These are phyloP conservation scores for Melanotaenia trifasciata DNA, from an alignment of 2,797 vertebrate species.

Conservation along the genomic window DNA sequence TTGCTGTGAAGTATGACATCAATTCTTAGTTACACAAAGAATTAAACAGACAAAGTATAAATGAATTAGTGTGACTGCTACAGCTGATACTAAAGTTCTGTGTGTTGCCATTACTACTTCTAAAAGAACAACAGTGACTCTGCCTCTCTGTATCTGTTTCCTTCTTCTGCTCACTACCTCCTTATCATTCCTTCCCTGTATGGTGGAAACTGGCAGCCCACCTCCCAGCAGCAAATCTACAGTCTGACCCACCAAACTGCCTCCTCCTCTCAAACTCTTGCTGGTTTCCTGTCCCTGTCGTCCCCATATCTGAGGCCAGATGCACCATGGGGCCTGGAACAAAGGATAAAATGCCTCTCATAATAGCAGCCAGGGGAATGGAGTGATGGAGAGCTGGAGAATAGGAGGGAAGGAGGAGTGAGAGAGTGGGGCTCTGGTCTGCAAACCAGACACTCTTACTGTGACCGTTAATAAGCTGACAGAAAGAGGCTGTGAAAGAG, in stretches of 20 bases:
- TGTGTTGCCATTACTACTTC: background rate
- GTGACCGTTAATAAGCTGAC: constrained; percentile 81
- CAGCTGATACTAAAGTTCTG: constrained; percentile 10
- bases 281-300: constrained; percentile 76
- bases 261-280: constrained; percentile 64
- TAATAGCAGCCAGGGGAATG: constrained; percentile 82
- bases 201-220: constrained; percentile 76
- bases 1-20: constrained; percentile 28
- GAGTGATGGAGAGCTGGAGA: constrained; percentile 69
- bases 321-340: constrained; percentile 85
- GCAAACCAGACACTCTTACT: constrained; percentile 77
- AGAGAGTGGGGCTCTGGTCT: constrained; percentile 74
- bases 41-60: constrained; percentile 13
- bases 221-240: constrained; percentile 62
- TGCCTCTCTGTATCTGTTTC: constrained; percentile 63
- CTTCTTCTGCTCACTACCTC: constrained; percentile 63
- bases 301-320: constrained; percentile 84
- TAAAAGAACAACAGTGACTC: constrained; percentile 36
- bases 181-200: constrained; percentile 71
- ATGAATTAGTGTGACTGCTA: background rate
- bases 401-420: constrained; percentile 52
- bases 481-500: constrained; percentile 57
- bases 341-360: constrained; percentile 86
- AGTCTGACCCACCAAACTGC: constrained; percentile 44
- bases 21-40: constrained; percentile 14